Evolutionary conservation across 2,113 vertebrate species (phyloP).

Genomic region (Rhipidura dahli): DNA sequence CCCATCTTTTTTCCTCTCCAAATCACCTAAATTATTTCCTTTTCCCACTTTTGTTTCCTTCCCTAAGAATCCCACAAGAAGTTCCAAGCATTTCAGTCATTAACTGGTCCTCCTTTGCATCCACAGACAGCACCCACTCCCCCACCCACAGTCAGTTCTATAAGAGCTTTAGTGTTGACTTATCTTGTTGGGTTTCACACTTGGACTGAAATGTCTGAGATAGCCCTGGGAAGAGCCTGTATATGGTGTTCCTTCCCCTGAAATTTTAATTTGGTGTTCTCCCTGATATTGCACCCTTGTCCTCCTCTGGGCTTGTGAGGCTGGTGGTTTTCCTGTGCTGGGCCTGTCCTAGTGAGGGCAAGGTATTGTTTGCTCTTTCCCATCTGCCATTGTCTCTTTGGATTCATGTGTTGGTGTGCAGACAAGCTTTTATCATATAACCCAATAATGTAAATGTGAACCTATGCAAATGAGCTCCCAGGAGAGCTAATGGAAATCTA

Average conservation of each 20-base stretch:
- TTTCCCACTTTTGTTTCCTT: background rate
- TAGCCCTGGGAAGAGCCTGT: background rate
- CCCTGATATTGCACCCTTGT: rapidly evolving
- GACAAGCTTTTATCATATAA: background rate
- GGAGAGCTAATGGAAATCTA: background rate
- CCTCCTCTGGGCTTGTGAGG: background rate
- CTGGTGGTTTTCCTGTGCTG: background rate
- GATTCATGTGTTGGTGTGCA: background rate
- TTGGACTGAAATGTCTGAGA: background rate
- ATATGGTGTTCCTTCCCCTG: background rate
- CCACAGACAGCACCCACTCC: rapidly evolving
- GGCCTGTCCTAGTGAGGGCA: background rate
- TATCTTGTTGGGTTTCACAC: background rate
- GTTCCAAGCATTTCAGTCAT: background rate
- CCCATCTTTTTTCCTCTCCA: background rate
- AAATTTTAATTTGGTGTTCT: background rate
- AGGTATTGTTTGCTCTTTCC: background rate
- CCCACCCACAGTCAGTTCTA: rapidly evolving
- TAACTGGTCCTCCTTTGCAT: background rate
- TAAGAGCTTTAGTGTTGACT: background rate
- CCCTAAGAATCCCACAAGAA: background rate
- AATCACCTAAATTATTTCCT: background rate
- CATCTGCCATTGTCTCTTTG: background rate
- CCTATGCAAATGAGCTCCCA: background rate
- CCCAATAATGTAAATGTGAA: background rate